Evolutionary conservation across 2,888 invertebrate species (phyloP).

Genomic region (Oxytorus armatus): DNA sequence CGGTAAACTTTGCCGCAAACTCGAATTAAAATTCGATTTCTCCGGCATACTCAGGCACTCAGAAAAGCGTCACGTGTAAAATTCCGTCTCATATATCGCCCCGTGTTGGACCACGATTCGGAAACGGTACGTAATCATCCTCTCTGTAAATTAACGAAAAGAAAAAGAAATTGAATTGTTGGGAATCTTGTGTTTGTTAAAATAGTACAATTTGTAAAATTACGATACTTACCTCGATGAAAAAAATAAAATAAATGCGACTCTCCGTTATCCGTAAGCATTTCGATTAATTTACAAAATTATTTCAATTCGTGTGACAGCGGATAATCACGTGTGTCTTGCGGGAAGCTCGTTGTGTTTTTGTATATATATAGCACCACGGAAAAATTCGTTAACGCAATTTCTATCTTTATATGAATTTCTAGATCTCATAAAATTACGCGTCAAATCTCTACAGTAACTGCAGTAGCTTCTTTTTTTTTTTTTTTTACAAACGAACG

Average conservation of each 20-base stretch:
- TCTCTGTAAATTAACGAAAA: constrained; percentile 66
- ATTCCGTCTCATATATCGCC: constrained; percentile 69
- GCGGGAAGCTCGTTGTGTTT: constrained; percentile 57
- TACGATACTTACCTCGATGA: constrained; percentile 70
- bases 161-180: constrained; percentile 21
- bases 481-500: constrained; percentile 27
- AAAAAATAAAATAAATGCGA: constrained; percentile 64
- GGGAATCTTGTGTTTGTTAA: too few species aligned
- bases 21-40: constrained; percentile 46
- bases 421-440: constrained; percentile 25
- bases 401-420: constrained; percentile 35
- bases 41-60: constrained; percentile 48
- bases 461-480: constrained; percentile 9
- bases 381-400: constrained; percentile 56
- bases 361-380: constrained; percentile 59
- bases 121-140: constrained; percentile 48
- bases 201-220: constrained; percentile 16
- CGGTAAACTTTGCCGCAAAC: constrained; percentile 11
- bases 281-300: constrained; percentile 72
- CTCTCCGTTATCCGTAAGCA: constrained; percentile 74
- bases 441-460: constrained; percentile 24
- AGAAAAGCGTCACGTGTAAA: constrained; percentile 44
- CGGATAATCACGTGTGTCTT: constrained; percentile 66
- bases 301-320: constrained; percentile 52
- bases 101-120: constrained; percentile 69